Evolutionary conservation across 2,888 invertebrate species (phyloP).

Genomic region (Rhagium mordax): DNA sequence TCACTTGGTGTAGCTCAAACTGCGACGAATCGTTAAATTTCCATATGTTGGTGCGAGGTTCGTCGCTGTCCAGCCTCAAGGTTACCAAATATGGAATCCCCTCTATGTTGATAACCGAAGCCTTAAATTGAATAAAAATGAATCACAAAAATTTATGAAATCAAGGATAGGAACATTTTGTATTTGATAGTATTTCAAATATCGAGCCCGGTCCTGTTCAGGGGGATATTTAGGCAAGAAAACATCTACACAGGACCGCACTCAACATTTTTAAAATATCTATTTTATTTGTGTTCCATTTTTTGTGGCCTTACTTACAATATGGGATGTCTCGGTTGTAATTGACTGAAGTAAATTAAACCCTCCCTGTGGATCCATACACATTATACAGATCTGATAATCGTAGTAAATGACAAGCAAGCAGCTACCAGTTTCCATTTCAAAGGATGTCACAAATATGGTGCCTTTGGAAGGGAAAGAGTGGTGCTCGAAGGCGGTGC

Average conservation of each 20-base stretch:
- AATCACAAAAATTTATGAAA: too few relatives aligned
- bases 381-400: conserved; percentile 42
- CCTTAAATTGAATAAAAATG: conserved; percentile 50
- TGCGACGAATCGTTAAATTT: conserved; percentile 51
- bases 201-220: too few relatives aligned
- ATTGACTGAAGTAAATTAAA: conserved; percentile 44
- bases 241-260: too few relatives aligned
- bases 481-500: conserved; percentile 25
- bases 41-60: conserved; percentile 60
- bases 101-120: conserved; percentile 49
- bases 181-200: too few relatives aligned
- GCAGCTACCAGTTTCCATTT: conserved; percentile 54
- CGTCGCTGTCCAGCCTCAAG: conserved; percentile 45
- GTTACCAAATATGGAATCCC: conserved; percentile 53
- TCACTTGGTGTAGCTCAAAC: conserved; percentile 60
- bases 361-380: conserved; percentile 29
- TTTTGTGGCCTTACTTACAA: conserved; percentile 43
- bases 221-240: too few relatives aligned
- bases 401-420: conserved; percentile 46
- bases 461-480: conserved; percentile 56
- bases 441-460: conserved; percentile 52
- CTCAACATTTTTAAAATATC: too few relatives aligned
- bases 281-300: too few relatives aligned
- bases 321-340: conserved; percentile 34
- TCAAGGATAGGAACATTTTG: too few relatives aligned